Evolutionary conservation across 2,888 invertebrate genomes (phyloP), one percentile per base, ranked within the genome.

Genomic region (Thymelicus lineola): DNA sequence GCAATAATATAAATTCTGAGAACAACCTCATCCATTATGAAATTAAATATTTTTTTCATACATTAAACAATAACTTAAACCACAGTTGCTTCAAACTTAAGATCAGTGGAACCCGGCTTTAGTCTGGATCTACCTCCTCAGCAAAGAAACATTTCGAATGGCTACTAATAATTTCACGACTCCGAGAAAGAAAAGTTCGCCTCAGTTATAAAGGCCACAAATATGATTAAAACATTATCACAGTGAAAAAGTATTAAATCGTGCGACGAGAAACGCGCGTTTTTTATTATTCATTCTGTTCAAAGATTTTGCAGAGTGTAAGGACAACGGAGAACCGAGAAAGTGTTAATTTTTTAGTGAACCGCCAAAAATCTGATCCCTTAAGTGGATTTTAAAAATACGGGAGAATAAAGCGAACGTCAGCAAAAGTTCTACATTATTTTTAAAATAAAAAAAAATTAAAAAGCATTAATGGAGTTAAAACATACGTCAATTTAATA

Each of bases 311-410:
- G 62, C 69, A 75, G 78, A 82, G 80, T 80, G 80, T 79, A 75
- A 77, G 71, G 78, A 80, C 55, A 79, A 80, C 79, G 72, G 79
- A 74, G 82, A 79, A 80, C 79, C 71, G 79, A 74, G 82, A 79
- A 87, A 88, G 86, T 88, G 88, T 90, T 88, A 88, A 90, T 89
- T 89, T 89, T 90, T 89, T 86, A 90, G 79, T 78, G 81, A 74
- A 79, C 76, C 77, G 82, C 83, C 83, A 82, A 85, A 85, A 85
- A 85, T 86, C 81, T 82, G 81, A 81, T 79, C 77, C 75, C 73
- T 58, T 75, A 74, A 77, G 76, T 76, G 75, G 75, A 66, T 53
- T 59, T n/a, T 63, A 20, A 67, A 77, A 48, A 75, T 70, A 84
- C 80, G 76, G 71, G 36, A 0, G 4, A 0, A 5, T 65, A 72